Evolutionary conservation across 2,113 vertebrate species (phyloP), one percentile per base, ranked within the genome.

Genomic region (Toxotes chatareus): DNA sequence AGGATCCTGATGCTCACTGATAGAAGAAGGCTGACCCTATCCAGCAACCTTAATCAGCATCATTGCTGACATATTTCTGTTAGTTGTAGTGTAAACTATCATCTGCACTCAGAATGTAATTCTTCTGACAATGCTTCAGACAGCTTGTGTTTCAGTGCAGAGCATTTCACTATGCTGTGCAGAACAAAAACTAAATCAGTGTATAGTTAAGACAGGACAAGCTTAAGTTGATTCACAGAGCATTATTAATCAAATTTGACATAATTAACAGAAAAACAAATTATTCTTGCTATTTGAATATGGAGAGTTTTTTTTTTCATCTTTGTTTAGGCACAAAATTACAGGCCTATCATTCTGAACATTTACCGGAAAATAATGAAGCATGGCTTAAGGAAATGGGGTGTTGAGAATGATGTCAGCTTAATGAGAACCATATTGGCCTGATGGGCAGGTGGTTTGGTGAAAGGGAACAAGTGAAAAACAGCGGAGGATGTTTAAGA

Each of bases 391-490:
- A 85, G 75, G 70, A 89, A 85, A 79, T 78, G 67, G 42, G 67
- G 68, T 67, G 65, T 61, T 69, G 78, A 83, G 67, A 84, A 74
- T 81, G 71, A 83, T 77, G 78, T 83, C 74, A 66, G 31, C 53
- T 49, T 87, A 92, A 94, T 92, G 76, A 91, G 83, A 93, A 93
- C 86, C 91, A 92, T 77, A 86, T 76, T 90, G 86, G 66, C 66
- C 76, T 49, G 85, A 83, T 51, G 75, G 89, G 89, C 94, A 95
- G 94, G 95, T 95, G 94, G 93, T 90, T 93, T 86, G 61, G 77
- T 84, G 79, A 91, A 91, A 88, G 87, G 79, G 78, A 91, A 90
- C 94, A 95, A 95, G 94, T 95, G 93, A 92, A 95, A 92, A 93
- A 91, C 88, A 92, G 90, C 72, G 79, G 79, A 80, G 73, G 83